These are phyloP conservation scores for Elephantulus edwardii DNA, from an alignment of 2,113 vertebrate genomes.

Conservation along the genomic window DNA sequence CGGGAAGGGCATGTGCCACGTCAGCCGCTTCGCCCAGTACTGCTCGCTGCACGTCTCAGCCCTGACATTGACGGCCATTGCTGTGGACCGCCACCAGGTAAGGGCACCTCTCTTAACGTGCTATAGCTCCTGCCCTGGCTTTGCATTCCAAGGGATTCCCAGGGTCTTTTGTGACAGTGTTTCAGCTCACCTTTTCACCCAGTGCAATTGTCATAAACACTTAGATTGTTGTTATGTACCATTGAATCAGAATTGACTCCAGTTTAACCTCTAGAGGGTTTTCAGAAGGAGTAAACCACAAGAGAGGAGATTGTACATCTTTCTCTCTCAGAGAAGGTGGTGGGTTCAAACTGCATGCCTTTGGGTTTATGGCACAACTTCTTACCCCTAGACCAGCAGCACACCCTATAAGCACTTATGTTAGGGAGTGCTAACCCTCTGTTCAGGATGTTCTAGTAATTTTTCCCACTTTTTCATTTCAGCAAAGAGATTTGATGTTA, in stretches of 20 bases:
- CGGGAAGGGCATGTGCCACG: slow-evolving; percentile 94
- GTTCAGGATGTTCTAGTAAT: neutral
- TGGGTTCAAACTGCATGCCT: too few species aligned
- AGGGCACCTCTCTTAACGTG: neutral
- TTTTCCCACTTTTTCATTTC: neutral
- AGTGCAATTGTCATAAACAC: neutral
- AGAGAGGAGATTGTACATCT: too few species aligned
- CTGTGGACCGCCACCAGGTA: slow-evolving; percentile 95
- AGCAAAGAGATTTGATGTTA: neutral
- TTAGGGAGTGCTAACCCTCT: neutral
- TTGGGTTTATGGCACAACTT: too few species aligned
- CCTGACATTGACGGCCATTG: slow-evolving; percentile 93
- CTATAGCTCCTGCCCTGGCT: neutral
- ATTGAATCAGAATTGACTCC: too few species aligned
- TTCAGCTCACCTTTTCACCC: neutral
- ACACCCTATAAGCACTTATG: neutral
- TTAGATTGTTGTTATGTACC: too few species aligned
- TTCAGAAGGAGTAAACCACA: too few species aligned
- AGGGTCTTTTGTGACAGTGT: neutral
- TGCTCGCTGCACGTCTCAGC: slow-evolving; percentile 96
- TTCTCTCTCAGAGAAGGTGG: too few species aligned
- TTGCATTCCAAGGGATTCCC: neutral
- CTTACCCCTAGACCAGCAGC: too few species aligned
- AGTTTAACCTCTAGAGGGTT: too few species aligned
- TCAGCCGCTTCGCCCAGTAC: slow-evolving; percentile 96